Conservation (phyloP, 2,113 vertebrate genomes). For the Erythrocercus mccallii region DNA sequence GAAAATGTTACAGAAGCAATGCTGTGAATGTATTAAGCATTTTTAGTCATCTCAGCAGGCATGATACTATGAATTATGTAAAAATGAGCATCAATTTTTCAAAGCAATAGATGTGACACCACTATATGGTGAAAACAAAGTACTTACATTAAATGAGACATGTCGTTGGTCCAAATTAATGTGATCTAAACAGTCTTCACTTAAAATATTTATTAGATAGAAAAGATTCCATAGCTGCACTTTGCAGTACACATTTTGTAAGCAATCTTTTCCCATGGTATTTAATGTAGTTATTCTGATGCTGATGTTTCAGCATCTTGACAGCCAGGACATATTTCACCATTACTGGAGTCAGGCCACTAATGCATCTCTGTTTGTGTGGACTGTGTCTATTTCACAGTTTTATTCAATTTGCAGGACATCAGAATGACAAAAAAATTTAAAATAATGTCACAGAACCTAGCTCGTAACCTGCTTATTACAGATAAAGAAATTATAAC, state of each 20-base stretch:
- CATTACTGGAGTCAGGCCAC: background rate
- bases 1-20: constrained; percentile 27
- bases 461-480: background rate
- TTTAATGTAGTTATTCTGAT: background rate
- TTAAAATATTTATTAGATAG: constrained; percentile 39
- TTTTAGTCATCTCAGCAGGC: constrained; percentile 41
- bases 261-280: background rate
- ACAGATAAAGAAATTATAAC: background rate
- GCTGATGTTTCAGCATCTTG: background rate
- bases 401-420: background rate
- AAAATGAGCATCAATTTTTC: constrained; percentile 43
- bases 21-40: constrained; percentile 24
- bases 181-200: background rate
- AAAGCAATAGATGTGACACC: constrained; percentile 41
- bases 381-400: background rate
- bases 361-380: background rate
- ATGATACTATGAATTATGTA: constrained; percentile 55
- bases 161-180: background rate
- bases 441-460: background rate
- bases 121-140: constrained; percentile 33
- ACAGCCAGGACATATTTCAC: background rate
- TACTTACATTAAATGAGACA: constrained; percentile 20
- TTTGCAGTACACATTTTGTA: background rate
- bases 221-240: background rate
- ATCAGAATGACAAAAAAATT: background rate